These are phyloP conservation scores for Xerus inauris DNA, from an alignment of 2,113 vertebrate species.

Conservation along the genomic window DNA sequence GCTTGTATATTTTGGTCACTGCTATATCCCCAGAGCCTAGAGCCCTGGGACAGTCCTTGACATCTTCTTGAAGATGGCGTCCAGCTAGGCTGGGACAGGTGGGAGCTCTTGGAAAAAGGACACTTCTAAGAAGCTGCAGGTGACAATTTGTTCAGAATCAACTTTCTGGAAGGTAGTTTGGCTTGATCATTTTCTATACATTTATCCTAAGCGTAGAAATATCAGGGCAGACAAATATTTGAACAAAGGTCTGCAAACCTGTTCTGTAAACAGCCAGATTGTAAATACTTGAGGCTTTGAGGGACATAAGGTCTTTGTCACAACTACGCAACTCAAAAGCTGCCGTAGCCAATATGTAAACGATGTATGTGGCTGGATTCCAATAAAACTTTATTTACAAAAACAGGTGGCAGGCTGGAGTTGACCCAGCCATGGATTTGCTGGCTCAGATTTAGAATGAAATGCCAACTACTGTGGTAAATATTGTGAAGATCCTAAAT, in stretches of 20 bases:
- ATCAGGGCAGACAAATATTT: not conserved
- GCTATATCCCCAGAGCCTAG: not conserved
- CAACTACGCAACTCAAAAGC: not conserved
- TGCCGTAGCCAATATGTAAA: not conserved
- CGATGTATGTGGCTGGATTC: not conserved
- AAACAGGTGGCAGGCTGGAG: not conserved
- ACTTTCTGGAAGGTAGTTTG: not conserved
- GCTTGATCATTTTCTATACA: not conserved
- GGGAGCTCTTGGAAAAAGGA: not conserved
- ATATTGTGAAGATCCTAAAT: not conserved
- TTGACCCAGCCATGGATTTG: not conserved
- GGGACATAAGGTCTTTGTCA: not conserved
- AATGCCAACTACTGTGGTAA: not conserved
- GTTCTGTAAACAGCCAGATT: not conserved
- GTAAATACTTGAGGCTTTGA: not conserved
- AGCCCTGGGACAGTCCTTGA: not conserved
- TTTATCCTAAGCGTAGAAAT: not conserved
- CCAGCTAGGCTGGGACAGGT: not conserved
- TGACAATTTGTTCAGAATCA: not conserved
- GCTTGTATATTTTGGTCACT: not conserved
- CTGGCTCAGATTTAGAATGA: not conserved
- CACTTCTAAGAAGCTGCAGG: not conserved
- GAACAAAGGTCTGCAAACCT: not conserved
- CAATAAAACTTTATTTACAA: slow-evolving; percentile 42
- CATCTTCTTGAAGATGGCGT: not conserved